Base-by-base conservation (phyloP, 2,113 vertebrate genomes). In the Oreocharis arfaki region DNA sequence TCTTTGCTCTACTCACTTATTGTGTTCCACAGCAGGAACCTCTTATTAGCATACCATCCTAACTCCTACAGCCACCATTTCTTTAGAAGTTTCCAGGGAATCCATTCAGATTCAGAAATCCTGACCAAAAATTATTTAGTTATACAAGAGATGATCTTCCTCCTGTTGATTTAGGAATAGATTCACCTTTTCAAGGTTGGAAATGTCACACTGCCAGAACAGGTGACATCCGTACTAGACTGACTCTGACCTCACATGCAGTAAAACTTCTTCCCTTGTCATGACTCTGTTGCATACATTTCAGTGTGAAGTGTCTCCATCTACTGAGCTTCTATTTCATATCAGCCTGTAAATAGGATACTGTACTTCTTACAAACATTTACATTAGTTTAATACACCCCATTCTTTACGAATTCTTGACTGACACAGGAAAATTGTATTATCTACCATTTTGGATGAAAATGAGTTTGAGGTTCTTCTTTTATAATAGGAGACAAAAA, bases 261-360 rank as follows among this genome's bases (percentile, higher is more conserved):
- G n/a, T 52, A 65, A 93, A 94, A 53, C 28, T 47, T 33, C 50
- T 87, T 81, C 32, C 23, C 81, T 50, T 79, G 28, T 64, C 3
- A 1, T 27, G 18, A 90, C 13, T 59, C 39, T 84, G 6, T 33
- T 47, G 42, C 56, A 37, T 26, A 19, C 5, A 7, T 84, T 87
- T 84, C 49, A 77, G 50, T 67, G 60, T 92, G 79, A 92, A 75
- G 56, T 70, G 65, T 92, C 86, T 95, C 75, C 65, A 71, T 55
- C 89, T 92, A 71, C 87, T 77, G 84, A 95, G 44, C 71, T 80
- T 53, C 84, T 89, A 19, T 80, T 94, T 86, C 76, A 69, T 86
- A 47, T 68, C 77, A 93, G 17, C 30, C 33, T 68, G 18, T 61
- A 63, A 84, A 33, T 35, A 64, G 35, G 47, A 37, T 59, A 68